Evolutionary conservation across 2,888 invertebrate genomes (phyloP), one percentile per base, ranked within the genome.

Genomic region (Notodonta ziczac): DNA sequence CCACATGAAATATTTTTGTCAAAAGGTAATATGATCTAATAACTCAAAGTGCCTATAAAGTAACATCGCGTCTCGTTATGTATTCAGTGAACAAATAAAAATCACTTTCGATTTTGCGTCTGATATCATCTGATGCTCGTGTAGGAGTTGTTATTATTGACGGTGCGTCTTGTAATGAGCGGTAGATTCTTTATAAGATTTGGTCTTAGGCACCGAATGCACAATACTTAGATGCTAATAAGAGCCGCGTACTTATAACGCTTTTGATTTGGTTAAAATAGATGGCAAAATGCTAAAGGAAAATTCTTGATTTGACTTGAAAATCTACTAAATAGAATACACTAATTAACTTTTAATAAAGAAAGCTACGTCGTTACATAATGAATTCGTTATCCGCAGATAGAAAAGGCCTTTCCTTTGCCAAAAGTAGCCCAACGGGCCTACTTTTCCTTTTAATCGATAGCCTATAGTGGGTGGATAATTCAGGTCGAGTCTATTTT

Each of bases 61-160:
- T 48, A 48, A n/a, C 1, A n/a, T 48, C 48, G 24, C 24, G 24
- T 24, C 10, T n/a, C 70, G 70, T 63, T 68, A 65, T 65, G 57
- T 61, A 65, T 66, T 67, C 69, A 58, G 7, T 67, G 63, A 66
- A 59, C 68, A 73, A 70, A 66, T 69, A 72, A 67, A 67, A 64
- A 68, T 62, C 75, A 87, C 91, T 90, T 90, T 90, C 90, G 85
- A 85, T 91, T 89, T 87, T 79, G 77, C 70, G 56, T 80, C 77
- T 88, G 89, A 90, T 87, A 86, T 89, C 90, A 89, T 82, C 74
- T 70, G 65, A 60, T 62, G 62, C 59, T 60, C 65, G 73, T 70
- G 84, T 83, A 74, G 86, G 87, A 69, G 82, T 72, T 58, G 73
- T 69, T 75, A 73, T 70, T 76, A 72, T 68, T 73, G 70, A 70